A percentile compares a stretch with the other conserved stretches of the same genome.
Evolutionary conservation across 1,140 invertebrate species (phyloP).

Genomic region (Heliconius hewitsoni): DNA sequence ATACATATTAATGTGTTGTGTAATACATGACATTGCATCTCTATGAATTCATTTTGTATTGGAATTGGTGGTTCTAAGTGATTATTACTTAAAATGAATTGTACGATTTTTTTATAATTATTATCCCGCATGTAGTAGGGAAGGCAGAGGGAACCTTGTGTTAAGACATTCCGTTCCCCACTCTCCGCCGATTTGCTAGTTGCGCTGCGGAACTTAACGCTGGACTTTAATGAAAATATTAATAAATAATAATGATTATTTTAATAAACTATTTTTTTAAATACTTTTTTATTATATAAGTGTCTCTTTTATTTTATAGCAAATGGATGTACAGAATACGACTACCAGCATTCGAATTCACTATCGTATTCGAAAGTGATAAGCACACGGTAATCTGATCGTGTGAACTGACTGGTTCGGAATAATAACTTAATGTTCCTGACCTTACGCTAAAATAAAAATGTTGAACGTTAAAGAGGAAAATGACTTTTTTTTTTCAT

Average conservation of each 20-base stretch:
- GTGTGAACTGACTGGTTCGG: slow-evolving; percentile 49
- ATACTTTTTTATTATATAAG: not conserved
- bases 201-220: too few species aligned
- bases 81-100: not conserved
- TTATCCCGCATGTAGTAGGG: not conserved
- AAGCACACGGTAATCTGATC: slow-evolving; percentile 60
- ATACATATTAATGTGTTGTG: slow-evolving; percentile 41
- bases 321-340: slow-evolving; percentile 45
- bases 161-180: too few species aligned
- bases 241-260: too few species aligned
- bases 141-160: too few species aligned
- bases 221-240: too few species aligned
- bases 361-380: slow-evolving; percentile 70
- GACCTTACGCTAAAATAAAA: slow-evolving; percentile 50
- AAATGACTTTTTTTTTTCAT: not conserved
- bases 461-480: not conserved
- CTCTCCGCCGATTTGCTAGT: too few species aligned
- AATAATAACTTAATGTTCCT: slow-evolving; percentile 61
- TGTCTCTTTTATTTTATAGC: not conserved
- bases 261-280: not conserved
- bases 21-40: slow-evolving; percentile 33
- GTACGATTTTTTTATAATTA: not conserved
- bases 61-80: not conserved
- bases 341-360: slow-evolving; percentile 58
- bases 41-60: not conserved